Percentiles rank a stretch among this genome's conserved stretches.
Conservation (phyloP, 2,888 invertebrate species). For the Trachelus tabidus region DNA sequence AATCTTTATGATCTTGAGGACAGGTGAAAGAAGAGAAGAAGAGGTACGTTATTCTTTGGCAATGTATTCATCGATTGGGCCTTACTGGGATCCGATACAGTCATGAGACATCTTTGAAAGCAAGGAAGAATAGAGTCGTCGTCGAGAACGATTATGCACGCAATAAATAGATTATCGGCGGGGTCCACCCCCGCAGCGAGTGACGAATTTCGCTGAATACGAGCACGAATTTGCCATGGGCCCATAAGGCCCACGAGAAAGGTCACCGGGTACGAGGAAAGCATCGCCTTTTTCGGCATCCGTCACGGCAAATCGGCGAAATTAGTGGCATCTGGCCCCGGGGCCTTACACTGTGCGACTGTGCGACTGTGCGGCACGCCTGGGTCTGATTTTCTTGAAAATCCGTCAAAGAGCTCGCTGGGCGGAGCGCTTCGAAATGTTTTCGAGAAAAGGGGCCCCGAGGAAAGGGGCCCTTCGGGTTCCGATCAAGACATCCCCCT, state of each 20-base stretch:
- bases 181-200: conserved; percentile 19
- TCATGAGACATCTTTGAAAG: too few species aligned
- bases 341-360: conserved; percentile 11
- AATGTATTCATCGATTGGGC: too few species aligned
- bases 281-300: conserved; percentile 28
- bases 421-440: conserved; percentile 34
- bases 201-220: conserved; percentile 44
- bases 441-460: conserved; percentile 30
- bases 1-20: neutral
- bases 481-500: conserved; percentile 11
- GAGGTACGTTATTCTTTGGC: too few species aligned
- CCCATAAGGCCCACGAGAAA: conserved; percentile 11
- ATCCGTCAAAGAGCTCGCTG: conserved; percentile 33
- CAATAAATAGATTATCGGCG: conserved; percentile 51
- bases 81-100: too few species aligned
- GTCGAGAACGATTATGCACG: conserved; percentile 52
- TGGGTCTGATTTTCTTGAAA: conserved; percentile 21
- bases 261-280: conserved; percentile 11
- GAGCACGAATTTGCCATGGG: conserved; percentile 43
- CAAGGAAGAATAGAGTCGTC: conserved; percentile 19
- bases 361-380: too few species aligned
- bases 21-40: neutral
- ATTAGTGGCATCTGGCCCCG: conserved; percentile 54
- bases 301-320: conserved; percentile 54
- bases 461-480: conserved; percentile 13